These are phyloP conservation scores for Condylura cristata DNA, from an alignment of 2,113 vertebrate genomes.

Conservation along the genomic window DNA sequence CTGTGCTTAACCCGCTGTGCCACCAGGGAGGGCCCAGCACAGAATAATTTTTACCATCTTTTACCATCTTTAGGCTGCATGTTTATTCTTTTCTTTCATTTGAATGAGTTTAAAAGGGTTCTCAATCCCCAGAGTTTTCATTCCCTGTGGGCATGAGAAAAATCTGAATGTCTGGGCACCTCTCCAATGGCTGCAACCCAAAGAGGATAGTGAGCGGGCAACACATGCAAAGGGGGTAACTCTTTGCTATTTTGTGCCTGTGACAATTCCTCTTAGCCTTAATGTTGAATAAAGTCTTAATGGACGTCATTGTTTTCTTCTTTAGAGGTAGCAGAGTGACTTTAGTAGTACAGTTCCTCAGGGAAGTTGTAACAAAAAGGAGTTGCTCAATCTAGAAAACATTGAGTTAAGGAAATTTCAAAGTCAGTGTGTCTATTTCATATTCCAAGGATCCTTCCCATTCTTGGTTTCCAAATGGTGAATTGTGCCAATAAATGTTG, in stretches of 20 bases:
- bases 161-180: constrained; percentile 1
- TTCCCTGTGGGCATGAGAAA: constrained; percentile 44
- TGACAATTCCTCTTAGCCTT: not conserved
- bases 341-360: not conserved
- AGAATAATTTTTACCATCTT: too few relatives aligned
- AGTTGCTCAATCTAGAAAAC: not conserved
- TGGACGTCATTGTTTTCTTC: not conserved
- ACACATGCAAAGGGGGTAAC: not conserved
- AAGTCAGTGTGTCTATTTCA: not conserved
- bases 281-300: not conserved
- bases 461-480: not conserved
- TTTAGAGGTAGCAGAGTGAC: not conserved
- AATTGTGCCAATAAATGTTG: not conserved
- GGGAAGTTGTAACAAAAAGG: not conserved
- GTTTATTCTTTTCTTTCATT: constrained; percentile 25
- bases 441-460: not conserved
- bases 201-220: not conserved
- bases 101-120: not conserved
- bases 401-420: not conserved
- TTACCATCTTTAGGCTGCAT: not conserved
- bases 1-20: too few relatives aligned
- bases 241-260: not conserved
- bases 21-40: too few relatives aligned
- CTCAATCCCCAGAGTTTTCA: constrained; percentile 31
- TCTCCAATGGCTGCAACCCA: constrained; percentile 16